Conservation (phyloP, 2,888 invertebrate species). For the Sinhomidia bicolor region DNA sequence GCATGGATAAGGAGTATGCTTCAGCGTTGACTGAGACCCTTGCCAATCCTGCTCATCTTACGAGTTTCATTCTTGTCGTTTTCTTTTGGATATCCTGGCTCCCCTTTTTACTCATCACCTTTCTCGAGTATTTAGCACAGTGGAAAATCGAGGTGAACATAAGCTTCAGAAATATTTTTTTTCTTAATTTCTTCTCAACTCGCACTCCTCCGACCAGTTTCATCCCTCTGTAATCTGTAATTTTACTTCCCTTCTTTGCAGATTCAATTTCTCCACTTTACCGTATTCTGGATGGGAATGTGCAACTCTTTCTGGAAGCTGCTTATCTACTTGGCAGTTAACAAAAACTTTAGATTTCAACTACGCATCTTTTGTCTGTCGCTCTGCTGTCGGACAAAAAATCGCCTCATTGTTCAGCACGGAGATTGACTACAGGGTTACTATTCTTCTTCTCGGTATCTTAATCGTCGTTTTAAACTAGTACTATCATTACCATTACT, state of each 20-base stretch:
- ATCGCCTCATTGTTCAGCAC: conserved; percentile 83
- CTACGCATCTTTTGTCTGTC: conserved; percentile 93
- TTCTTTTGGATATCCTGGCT: conserved; percentile 97
- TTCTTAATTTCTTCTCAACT: not conserved
- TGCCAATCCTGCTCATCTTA: conserved; percentile 88
- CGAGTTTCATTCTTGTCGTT: conserved; percentile 95
- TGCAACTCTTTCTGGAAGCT: conserved; percentile 98
- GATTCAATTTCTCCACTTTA: conserved; percentile 93
- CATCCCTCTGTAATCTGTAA: not conserved
- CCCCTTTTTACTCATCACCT: conserved; percentile 92
- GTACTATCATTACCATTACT: not conserved
- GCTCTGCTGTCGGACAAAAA: conserved; percentile 92
- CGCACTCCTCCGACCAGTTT: too few species aligned
- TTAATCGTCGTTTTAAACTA: not conserved
- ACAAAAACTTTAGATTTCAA: conserved; percentile 95
- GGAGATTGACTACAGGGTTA: conserved; percentile 78
- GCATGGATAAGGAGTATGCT: conserved; percentile 96
- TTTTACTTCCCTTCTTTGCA: conserved; percentile 81
- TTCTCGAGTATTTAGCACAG: conserved; percentile 85
- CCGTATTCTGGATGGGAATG: conserved; percentile 96
- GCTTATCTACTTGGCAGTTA: conserved; percentile 92
- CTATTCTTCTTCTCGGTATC: not conserved
- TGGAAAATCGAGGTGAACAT: conserved; percentile 78
- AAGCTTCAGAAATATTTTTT: too few species aligned
- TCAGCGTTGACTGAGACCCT: conserved; percentile 92